Evolutionary conservation across 2,113 vertebrate species (phyloP).

Genomic region (Lepidothrix coronata): DNA sequence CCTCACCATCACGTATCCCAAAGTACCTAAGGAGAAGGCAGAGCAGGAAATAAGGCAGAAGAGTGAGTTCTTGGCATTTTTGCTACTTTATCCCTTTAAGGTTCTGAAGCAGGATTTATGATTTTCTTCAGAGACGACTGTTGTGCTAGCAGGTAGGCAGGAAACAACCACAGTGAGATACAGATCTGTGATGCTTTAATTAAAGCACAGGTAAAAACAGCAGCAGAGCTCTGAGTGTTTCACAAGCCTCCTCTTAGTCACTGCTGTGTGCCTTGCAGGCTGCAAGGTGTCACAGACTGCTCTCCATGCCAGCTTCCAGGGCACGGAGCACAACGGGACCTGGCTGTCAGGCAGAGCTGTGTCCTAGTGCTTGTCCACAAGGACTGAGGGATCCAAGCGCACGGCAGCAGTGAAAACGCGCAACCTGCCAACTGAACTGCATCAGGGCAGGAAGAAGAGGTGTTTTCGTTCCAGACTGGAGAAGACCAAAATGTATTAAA

Average conservation of each 20-base stretch:
- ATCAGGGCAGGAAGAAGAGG: not conserved
- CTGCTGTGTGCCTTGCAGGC: not conserved
- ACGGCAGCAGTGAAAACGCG: accelerated
- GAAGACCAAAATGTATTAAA: not conserved
- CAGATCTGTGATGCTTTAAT: not conserved
- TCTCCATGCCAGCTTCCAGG: not conserved
- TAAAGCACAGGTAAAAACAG: constrained; percentile 9
- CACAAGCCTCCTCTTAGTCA: not conserved
- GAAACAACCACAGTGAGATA: not conserved
- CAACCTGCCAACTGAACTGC: not conserved
- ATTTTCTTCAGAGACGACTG: not conserved
- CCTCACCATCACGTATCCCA: constrained; percentile 26
- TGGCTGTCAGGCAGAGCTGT: not conserved
- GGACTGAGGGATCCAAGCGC: not conserved
- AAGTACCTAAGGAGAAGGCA: constrained; percentile 2
- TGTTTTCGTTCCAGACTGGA: not conserved
- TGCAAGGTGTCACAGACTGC: not conserved
- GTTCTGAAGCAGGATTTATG: not conserved
- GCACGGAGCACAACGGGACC: accelerated
- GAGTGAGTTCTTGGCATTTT: not conserved
- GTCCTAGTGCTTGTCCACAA: not conserved
- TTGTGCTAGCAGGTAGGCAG: not conserved
- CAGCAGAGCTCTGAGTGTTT: not conserved
- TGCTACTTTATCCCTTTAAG: not conserved
- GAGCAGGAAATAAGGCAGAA: not conserved